Evolutionary conservation across 2,888 invertebrate species (phyloP).

Genomic region (Urechis unicinctus): DNA sequence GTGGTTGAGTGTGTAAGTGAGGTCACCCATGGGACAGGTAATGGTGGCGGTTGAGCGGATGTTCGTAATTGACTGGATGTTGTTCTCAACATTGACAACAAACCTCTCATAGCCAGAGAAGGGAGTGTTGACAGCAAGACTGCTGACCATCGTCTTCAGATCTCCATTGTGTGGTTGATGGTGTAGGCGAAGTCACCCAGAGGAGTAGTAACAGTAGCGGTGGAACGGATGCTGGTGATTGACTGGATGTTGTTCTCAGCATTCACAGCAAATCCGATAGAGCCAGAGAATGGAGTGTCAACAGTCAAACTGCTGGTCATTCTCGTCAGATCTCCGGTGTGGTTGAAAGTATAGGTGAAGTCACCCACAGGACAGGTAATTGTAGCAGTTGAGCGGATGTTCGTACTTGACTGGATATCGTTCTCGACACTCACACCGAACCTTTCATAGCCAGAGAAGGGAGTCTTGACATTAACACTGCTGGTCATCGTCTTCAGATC

Average conservation of each 20-base stretch:
- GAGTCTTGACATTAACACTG: background rate
- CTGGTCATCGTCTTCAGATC: slow-evolving; percentile 10
- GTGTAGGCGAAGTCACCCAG: background rate
- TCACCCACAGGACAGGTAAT: background rate
- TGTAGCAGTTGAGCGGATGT: background rate
- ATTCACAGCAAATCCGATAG: background rate
- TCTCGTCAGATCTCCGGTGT: background rate
- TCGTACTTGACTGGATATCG: background rate
- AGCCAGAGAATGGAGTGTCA: background rate
- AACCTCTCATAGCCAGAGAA: background rate
- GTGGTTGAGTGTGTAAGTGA: background rate
- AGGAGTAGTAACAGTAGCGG: background rate
- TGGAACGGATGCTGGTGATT: background rate
- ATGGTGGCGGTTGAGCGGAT: too few relatives aligned
- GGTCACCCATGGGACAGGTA: background rate
- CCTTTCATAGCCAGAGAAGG: slow-evolving; percentile 1
- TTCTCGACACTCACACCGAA: background rate
- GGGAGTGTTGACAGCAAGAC: background rate
- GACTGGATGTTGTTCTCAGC: background rate
- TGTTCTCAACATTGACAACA: background rate
- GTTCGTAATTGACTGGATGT: background rate
- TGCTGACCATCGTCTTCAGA: background rate
- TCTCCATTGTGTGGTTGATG: background rate
- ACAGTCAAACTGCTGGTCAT: background rate
- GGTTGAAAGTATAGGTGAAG: background rate